Evolutionary conservation across 2,797 vertebrate genomes (phyloP).

Genomic region (Cryptoblepharus egeriae): DNA sequence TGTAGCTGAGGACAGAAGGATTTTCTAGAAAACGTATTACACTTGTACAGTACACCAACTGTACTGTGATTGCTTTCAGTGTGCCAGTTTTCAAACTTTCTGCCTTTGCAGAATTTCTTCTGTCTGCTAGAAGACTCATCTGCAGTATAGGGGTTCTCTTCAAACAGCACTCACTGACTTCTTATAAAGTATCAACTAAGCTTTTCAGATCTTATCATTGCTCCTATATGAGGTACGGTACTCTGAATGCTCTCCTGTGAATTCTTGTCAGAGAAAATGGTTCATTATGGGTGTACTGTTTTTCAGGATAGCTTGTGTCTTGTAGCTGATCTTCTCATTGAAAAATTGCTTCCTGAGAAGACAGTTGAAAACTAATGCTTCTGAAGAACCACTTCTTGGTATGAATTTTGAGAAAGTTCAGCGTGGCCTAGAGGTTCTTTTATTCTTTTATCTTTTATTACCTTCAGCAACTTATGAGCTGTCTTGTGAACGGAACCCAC

Average conservation of each 20-base stretch:
- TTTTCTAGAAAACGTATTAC: background rate
- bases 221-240: no score
- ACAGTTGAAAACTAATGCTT: background rate
- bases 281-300: background rate
- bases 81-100: background rate
- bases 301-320: background rate
- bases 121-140: background rate
- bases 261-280: background rate
- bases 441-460: background rate
- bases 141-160: background rate
- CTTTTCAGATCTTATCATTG: background rate
- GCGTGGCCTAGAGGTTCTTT: background rate
- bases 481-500: conserved; percentile 88
- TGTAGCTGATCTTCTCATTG: background rate
- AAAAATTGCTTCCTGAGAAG: background rate
- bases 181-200: background rate
- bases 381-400: background rate
- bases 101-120: background rate
- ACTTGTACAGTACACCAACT: no score
- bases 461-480: conserved; percentile 84
- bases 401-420: background rate
- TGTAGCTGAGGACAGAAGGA: background rate
- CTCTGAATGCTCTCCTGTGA: no score
- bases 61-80: background rate
- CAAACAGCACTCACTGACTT: background rate